Base-by-base conservation (phyloP, 2,888 invertebrate species). In the Parnassius apollo region DNA sequence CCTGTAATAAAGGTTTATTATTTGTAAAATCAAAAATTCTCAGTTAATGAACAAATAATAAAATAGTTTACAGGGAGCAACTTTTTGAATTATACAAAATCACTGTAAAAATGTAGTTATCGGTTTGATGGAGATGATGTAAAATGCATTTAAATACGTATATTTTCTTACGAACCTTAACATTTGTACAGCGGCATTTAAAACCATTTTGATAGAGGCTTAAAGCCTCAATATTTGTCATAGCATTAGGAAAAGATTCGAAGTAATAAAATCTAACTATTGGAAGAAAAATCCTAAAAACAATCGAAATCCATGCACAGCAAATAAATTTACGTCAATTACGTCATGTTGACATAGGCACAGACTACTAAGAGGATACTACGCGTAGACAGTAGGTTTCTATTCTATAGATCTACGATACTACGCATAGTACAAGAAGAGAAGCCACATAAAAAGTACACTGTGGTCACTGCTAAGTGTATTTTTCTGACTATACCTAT, bases 121-220 rank as follows among this genome's bases (percentile, higher is more conserved):
- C 35, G 35, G 35, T 35, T 35, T 35, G 4, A 35, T 35, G 4
- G 35, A 35, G 55, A 49, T 62, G 61, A 59, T 61, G 63, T 61
- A 64, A 49, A 61, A 52, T 42, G 53, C 58, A 60, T 64, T 53
- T 42, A 45, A 45, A 25, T 11, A 22, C 9, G 18, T 35, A 35
- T 35, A 35, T 35, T 55, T 63, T 60, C 60, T 65, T 57, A 86
- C 92, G 88, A 87, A 95, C 95, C 94, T 94, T 73, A 95, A 90
- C 88, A 95, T 94, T 89, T 95, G 95, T 75, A 94, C 94, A 82
- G 95, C 95, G 79, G 95, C 95, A 86, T 95, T 95, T 87, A 95
- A 92, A 83, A 95, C 95, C 95, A 95, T 95, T 86, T 87, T 93
- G 82, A 82, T 77, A 78, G 88, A 91, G 90, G 91, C 91, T 80